phyloP scores from a whole-genome alignment of 2,888 invertebrate genomes.

The Heteromurus nitidus region DNA sequence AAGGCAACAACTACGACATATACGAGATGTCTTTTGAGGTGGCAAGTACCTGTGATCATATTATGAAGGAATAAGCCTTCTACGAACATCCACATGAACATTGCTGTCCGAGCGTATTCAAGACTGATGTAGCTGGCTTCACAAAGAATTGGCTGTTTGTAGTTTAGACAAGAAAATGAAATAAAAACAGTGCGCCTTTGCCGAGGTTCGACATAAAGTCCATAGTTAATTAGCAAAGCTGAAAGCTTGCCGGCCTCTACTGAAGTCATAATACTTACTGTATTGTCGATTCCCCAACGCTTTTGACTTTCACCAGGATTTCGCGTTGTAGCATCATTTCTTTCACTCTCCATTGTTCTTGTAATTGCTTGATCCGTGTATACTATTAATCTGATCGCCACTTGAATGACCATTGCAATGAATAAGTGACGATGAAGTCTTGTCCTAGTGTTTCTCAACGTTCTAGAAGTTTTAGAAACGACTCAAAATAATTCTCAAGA shows the following conservation, averaged over 20 bases:
- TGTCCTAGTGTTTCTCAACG: conserved; percentile 87
- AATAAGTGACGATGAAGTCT: conserved; percentile 91
- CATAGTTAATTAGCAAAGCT: background rate
- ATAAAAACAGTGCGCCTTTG: background rate
- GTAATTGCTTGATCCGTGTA: conserved; percentile 85
- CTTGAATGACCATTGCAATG: conserved; percentile 87
- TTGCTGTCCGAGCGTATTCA: conserved; percentile 92
- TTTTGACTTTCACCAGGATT: background rate
- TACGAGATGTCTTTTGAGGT: background rate
- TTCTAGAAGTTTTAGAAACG: conserved; percentile 79
- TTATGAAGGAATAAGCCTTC: conserved; percentile 93
- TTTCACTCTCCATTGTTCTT: conserved; percentile 74
- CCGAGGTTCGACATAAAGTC: background rate
- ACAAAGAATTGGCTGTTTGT: conserved; percentile 85
- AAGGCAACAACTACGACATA: background rate
- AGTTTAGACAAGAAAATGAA: background rate
- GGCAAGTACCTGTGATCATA: conserved; percentile 82
- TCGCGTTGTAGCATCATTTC: conserved; percentile 5
- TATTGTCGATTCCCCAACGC: conserved; percentile 80
- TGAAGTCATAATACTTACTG: too few species aligned
- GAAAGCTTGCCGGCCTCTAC: too few species aligned
- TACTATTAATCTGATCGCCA: conserved; percentile 82
- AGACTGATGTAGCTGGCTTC: conserved; percentile 86
- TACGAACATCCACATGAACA: conserved; percentile 98
- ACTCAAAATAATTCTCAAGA: too few species aligned